Base-by-base conservation (phyloP, 1,140 invertebrate species). In the Magallana angulata region DNA sequence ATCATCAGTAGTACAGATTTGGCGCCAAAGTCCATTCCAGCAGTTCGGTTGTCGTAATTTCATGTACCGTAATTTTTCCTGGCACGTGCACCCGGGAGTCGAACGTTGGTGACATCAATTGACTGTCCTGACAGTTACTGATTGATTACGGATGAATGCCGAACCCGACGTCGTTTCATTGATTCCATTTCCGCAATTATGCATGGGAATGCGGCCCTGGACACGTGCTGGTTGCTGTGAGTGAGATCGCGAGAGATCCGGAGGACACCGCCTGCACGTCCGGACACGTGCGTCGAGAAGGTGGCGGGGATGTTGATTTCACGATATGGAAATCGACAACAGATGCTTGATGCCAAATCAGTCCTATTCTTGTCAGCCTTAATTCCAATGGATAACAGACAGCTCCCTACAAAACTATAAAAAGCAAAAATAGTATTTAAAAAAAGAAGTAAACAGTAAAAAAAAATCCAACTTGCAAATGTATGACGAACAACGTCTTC, bases 241-340 rank as follows among this genome's bases (percentile, higher is more conserved):
- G 12, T 12, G 7, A 36, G 24, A 11, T 76, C 24, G n/a, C 14
- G 60, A n/a, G 60, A 6, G 14, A 16, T 62, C 60, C 36, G 36
- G n/a, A 24, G 68, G 68, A 76, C 68, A 76, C 18, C 7, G 24
- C 5, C 68, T 18, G 68, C 12, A 18, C 36, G 68, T 76, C 18
- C 24, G 48, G 68, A 76, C 68, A 76, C 68, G 68, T 76, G 68
- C 36, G 24, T 30, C 24, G 9, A 24, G 68, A 76, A 30, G 68
- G 68, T 76, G 68, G 24, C 68, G 68, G 24, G 7, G 68, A 8
- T 76, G 24, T 30, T 30, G 68, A 76, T 76, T 76, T 76, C 68
- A 76, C 8, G 68, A 76, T 76, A 76, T 76, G 68, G 68, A 76
- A 76, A 76, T 76, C 68, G 24, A 76, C 68, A 76, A 36, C 68